Evolutionary conservation across 2,888 invertebrate species (phyloP), one percentile per base, ranked within the genome.

Genomic region (Aphidius colemani): DNA sequence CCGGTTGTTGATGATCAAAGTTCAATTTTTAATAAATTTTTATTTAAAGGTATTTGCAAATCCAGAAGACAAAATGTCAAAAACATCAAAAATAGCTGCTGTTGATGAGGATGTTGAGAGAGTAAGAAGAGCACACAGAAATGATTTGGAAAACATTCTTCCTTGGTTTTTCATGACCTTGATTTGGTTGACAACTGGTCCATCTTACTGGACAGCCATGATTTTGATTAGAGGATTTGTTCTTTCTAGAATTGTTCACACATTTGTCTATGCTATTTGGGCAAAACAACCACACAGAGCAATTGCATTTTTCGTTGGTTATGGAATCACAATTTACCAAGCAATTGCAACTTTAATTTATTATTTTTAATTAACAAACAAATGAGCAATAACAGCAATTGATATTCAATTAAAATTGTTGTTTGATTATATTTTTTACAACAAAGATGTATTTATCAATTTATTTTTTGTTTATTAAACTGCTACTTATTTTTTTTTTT

Each of bases 141-240:
- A 88, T 70, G 88, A 88, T 72, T 71, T 88, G 55, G 88, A 88
- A 74, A 88, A 87, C 73, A 83, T 88, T 60, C 69, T 78, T 11
- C 81, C 85, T 0, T 82, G 85, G 71, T 86, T 86, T 70, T 76
- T 85, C 40, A 71, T 85, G 40, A 86, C 85, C 1, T 77, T 82
- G 6, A 68, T 86, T 10, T 88, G 85, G 80, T 75, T 86, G 4
- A 72, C 83, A 59, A 86, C 85, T 0, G 79, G 81, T n/a, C 88
- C 88, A 3, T 74, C 78, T 7, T 68, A 76, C 8, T 73, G 65
- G 63, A 8, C 81, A 3, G 88, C 88, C n/a, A 73, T 77, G 7
- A 72, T 82, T 46, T 72, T 86, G 61, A 87, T 88, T 75, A 82
- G 84, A 55, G 70, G 79, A 0, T 88, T 85, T 73, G 83, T 85